A percentile compares a stretch with the other conserved stretches of the same genome.
These are phyloP conservation scores for Sebastes reedi DNA, from an alignment of 2,797 vertebrate species.

Conservation along the genomic window DNA sequence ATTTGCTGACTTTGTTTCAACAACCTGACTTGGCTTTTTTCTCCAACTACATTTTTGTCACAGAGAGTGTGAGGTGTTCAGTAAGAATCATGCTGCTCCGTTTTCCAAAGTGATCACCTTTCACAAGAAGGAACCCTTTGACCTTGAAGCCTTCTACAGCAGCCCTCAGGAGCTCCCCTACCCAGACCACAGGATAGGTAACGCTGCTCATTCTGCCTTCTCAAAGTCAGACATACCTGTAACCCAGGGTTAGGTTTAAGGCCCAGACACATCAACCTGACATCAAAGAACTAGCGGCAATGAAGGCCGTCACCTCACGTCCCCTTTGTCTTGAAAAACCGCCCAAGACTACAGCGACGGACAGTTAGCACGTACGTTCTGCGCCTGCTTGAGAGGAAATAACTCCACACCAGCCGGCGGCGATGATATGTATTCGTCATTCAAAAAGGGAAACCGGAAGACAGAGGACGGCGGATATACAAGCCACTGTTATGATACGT, in stretches of 20 bases:
- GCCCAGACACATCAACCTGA: no score
- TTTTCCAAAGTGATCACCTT: conserved; percentile 99
- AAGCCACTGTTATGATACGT: no score
- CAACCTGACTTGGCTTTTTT: conserved; percentile 25
- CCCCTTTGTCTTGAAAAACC: no score
- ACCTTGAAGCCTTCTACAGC: conserved; percentile 94
- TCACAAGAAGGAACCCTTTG: conserved; percentile 96
- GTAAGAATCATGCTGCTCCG: conserved; percentile 94
- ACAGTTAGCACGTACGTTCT: no score
- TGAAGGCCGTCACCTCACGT: no score
- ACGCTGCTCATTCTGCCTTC: conserved; percentile 1
- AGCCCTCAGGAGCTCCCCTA: conserved; percentile 92
- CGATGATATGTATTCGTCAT: no score
- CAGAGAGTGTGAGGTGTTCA: conserved; percentile 96
- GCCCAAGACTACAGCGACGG: no score
- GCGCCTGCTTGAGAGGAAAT: no score
- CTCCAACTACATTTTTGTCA: conserved; percentile 13
- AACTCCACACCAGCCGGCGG: no score
- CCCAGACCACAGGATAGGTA: conserved; percentile 93
- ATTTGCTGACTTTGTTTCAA: conserved; percentile 19
- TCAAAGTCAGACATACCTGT: background rate
- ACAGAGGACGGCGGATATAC: no score
- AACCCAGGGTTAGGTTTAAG: background rate
- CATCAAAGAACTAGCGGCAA: no score
- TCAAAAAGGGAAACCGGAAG: no score